These are phyloP conservation scores for Phrynocephalus forsythii DNA, from an alignment of 2,797 vertebrate species.

Conservation along the genomic window DNA sequence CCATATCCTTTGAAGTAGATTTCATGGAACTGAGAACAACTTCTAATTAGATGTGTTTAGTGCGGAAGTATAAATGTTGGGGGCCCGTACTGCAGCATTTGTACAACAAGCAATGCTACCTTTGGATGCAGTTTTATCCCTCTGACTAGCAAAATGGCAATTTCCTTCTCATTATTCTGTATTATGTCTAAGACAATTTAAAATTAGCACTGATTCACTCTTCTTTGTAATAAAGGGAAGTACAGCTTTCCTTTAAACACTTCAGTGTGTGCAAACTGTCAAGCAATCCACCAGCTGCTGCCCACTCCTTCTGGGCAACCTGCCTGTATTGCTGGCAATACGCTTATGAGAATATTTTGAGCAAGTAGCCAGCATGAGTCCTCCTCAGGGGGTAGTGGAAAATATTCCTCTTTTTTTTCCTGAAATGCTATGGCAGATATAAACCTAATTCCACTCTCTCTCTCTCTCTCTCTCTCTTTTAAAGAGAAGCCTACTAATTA, in stretches of 20 bases:
- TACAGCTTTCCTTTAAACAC: constrained; percentile 35
- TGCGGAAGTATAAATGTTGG: constrained; percentile 25
- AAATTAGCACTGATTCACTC: constrained; percentile 35
- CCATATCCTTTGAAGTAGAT: background rate
- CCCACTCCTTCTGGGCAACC: constrained; percentile 14
- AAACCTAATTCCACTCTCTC: background rate
- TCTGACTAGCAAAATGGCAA: constrained; percentile 28
- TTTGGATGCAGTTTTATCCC: constrained; percentile 35
- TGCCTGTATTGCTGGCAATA: constrained; percentile 11
- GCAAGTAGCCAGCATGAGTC: constrained; percentile 32
- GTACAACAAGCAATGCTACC: background rate
- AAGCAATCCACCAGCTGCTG: constrained; percentile 54
- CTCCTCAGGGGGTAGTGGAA: background rate
- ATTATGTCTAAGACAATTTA: constrained; percentile 45
- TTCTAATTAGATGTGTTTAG: constrained; percentile 22
- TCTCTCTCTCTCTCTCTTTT: too few relatives aligned
- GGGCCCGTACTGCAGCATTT: background rate
- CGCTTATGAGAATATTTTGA: constrained; percentile 26
- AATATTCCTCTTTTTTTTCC: background rate
- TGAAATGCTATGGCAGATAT: background rate
- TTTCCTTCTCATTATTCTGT: constrained; percentile 50
- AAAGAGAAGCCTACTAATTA: too few relatives aligned
- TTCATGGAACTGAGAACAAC: background rate
- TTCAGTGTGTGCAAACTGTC: constrained; percentile 28
- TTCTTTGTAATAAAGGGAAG: constrained; percentile 30